Evolutionary conservation across 1,140 invertebrate species (phyloP), one percentile per base, ranked within the genome.

Genomic region (Palaemon carinicauda): DNA sequence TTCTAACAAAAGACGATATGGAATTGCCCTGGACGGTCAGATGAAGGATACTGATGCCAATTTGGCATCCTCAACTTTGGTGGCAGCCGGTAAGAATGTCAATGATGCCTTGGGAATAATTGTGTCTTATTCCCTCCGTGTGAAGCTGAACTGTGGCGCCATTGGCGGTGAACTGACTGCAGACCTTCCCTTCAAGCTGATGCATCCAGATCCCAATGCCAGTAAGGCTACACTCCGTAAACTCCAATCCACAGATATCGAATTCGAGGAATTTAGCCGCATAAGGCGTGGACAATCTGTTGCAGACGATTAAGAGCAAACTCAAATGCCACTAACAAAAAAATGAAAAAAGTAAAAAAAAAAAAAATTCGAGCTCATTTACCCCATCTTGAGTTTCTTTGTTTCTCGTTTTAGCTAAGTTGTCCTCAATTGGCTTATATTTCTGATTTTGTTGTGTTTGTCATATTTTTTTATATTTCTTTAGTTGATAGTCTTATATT

Each of bases 21-120:
- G 97, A 60, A 96, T 98, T 90, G 96, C 96, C 88, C 93, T 97
- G 83, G 96, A 98, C 91, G 91, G 96, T 33, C 95, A 96, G 91
- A 92, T 97, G 54, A 96, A 96, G 94, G 96, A 97, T 89, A 96
- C 97, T 89, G 97, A 97, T 89, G 96, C 96, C 1, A 97, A 97
- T 90, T 92, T 98, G 90, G 97, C 97, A 73, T 97, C 96, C 54
- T 97, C 96, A 19, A 97, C 96, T 29, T 90, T 97, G 91, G 94
- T 96, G 0, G 93, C 94, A 52, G 96, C 96, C 81, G 96, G 96
- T 74, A 96, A 96, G 92, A 94, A 94, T 89, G 94, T 95, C 53
- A 93, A 93, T 80, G 96, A 97, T 88, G 95, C 96, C 77, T 95
- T 97, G 90, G 96, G 97, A 95, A 97, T 98, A 90, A 95, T 97